Evolutionary conservation across 2,797 vertebrate species (phyloP).

Genomic region (Gymnopithys bicolor): DNA sequence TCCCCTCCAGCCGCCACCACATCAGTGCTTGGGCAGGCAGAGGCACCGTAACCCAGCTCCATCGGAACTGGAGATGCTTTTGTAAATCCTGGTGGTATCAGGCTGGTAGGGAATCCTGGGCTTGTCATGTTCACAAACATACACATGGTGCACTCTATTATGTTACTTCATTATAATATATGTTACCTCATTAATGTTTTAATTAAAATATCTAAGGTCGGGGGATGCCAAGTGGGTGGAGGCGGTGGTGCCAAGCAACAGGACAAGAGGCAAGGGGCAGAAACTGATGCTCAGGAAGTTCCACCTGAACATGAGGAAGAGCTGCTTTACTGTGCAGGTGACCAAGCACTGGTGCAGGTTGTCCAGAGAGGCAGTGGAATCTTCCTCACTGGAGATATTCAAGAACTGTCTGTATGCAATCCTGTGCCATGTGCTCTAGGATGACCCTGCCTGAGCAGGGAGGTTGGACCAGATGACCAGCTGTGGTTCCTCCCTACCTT

Average conservation of each 20-base stretch:
- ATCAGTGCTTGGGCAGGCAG: no score
- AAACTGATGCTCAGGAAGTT: not conserved
- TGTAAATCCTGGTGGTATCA: accelerated
- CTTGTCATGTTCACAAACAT: accelerated
- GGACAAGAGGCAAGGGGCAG: not conserved
- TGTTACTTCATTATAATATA: not conserved
- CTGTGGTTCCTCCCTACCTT: not conserved
- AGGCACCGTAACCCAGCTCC: not conserved
- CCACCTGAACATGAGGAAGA: not conserved
- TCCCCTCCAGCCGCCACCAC: not conserved
- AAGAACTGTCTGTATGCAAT: not conserved
- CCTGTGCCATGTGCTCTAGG: not conserved
- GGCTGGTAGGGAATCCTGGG: no score
- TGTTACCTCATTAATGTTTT: not conserved
- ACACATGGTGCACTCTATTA: not conserved
- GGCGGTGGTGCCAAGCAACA: not conserved
- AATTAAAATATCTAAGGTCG: not conserved
- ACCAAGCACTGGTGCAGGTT: not conserved
- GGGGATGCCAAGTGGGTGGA: not conserved
- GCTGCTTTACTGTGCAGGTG: not conserved
- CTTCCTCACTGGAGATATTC: no score
- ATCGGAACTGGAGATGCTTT: accelerated
- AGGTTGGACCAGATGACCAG: not conserved
- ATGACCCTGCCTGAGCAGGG: not conserved
- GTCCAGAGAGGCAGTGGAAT: not conserved